These are phyloP conservation scores for Tauraco hartlaubi DNA, from an alignment of 2,797 vertebrate species.

Conservation along the genomic window DNA sequence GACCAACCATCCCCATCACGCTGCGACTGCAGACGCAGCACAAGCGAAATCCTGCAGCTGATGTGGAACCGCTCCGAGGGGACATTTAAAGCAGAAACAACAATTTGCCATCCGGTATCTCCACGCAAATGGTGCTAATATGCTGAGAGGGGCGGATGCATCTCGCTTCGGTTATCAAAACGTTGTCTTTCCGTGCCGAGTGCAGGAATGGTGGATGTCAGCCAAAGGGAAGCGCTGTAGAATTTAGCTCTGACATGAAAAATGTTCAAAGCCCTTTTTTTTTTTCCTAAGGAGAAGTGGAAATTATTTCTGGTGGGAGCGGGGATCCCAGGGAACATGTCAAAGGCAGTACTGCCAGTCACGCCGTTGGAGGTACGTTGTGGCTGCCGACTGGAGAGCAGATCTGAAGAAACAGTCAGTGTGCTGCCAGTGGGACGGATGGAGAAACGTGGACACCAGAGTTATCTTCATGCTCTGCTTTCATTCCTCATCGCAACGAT, in stretches of 20 bases:
- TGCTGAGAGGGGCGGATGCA: neutral
- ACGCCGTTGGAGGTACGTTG: rapidly evolving
- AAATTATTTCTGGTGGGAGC: neutral
- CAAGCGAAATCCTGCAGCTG: neutral
- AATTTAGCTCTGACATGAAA: neutral
- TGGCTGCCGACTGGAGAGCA: neutral
- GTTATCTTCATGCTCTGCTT: rapidly evolving
- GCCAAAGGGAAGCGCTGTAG: neutral
- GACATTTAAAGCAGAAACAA: neutral
- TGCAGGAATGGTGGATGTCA: neutral
- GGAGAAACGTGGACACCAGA: neutral
- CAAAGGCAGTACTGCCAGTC: neutral
- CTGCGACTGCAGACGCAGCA: neutral
- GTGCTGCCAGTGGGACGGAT: neutral
- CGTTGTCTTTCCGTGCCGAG: neutral
- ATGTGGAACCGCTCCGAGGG: neutral
- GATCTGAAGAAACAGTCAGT: neutral
- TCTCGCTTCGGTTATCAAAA: neutral
- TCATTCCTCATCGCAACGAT: rapidly evolving
- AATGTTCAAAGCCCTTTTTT: neutral
- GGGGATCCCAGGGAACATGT: neutral
- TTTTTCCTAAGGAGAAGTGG: neutral
- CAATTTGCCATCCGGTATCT: neutral
- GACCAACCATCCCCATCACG: rapidly evolving
- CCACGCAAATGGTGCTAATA: neutral